Evolutionary conservation across 1,140 invertebrate species (phyloP).

Genomic region (Microplitis mediator): DNA sequence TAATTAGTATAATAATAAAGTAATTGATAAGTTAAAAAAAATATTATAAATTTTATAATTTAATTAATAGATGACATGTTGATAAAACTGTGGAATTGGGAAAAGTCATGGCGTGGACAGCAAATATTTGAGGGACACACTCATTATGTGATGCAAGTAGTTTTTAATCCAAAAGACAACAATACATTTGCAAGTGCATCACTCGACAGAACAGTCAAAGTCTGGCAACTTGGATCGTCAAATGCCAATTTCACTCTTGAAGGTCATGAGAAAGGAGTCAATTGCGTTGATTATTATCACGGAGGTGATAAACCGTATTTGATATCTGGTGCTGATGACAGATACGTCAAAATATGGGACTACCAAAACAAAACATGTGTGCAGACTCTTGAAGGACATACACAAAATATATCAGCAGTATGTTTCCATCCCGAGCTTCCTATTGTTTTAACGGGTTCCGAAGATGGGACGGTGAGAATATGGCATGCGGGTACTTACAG

Average conservation of each 20-base stretch:
- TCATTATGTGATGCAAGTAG: slow-evolving; percentile 99
- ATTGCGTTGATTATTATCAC: slow-evolving; percentile 99
- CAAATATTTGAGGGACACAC: slow-evolving; percentile 98
- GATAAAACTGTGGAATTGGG: slow-evolving; percentile 99
- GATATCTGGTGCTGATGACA: slow-evolving; percentile 98
- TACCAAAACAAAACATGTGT: slow-evolving; percentile 99
- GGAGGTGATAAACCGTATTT: slow-evolving; percentile 99
- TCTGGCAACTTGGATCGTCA: slow-evolving; percentile 97
- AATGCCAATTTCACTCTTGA: slow-evolving; percentile 98
- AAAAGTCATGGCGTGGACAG: slow-evolving; percentile 95
- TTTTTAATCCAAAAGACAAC: slow-evolving; percentile 99
- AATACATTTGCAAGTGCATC: slow-evolving; percentile 99
- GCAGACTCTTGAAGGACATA: slow-evolving; percentile 96
- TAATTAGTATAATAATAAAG: too few relatives aligned
- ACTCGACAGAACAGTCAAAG: slow-evolving; percentile 96
- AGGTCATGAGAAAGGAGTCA: slow-evolving; percentile 98
- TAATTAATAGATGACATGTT: slow-evolving; percentile 90
- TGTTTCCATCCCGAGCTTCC: slow-evolving; percentile 98
- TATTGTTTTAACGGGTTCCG: slow-evolving; percentile 95
- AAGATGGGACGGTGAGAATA: slow-evolving; percentile 92
- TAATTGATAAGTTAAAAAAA: too few relatives aligned
- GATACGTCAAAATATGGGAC: slow-evolving; percentile 98
- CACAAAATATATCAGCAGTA: slow-evolving; percentile 92
- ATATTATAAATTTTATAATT: neutral
- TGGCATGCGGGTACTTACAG: slow-evolving; percentile 99